These are phyloP conservation scores for Pachyseris speciosa DNA, from an alignment of 64 coral and sea anemone genomes.

Conservation along the genomic window DNA sequence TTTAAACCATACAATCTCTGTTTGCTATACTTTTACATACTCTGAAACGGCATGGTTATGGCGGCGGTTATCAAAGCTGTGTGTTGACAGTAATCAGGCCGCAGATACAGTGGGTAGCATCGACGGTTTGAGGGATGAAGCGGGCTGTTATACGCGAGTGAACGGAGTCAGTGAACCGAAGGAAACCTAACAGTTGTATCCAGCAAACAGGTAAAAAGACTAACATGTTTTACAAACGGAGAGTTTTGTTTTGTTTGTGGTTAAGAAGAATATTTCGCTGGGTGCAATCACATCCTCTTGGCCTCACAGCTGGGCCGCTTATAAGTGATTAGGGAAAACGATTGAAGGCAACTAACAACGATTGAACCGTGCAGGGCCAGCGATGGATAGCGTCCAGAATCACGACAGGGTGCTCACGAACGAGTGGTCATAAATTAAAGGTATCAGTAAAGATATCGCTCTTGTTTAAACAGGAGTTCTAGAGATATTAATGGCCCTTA, in stretches of 20 bases:
- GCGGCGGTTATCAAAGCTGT: background rate
- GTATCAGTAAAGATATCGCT: too few relatives aligned
- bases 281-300: background rate
- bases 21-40: background rate
- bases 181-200: background rate
- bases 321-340: background rate
- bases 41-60: background rate
- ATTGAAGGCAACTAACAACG: background rate
- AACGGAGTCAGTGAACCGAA: background rate
- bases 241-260: too few relatives aligned
- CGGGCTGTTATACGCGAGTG: background rate
- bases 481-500: too few relatives aligned
- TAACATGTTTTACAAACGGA: background rate
- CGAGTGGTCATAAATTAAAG: background rate
- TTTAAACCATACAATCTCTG: background rate
- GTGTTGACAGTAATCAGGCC: background rate
- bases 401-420: background rate
- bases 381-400: too few relatives aligned
- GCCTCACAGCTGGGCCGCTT: background rate
- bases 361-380: too few relatives aligned
- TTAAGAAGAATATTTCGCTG: too few relatives aligned
- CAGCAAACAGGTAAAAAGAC: background rate
- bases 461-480: too few relatives aligned
- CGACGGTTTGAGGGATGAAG: background rate
- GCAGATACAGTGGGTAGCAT: too few relatives aligned